These are phyloP conservation scores for Saxicola maurus DNA, from an alignment of 2,797 vertebrate species.

Conservation along the genomic window DNA sequence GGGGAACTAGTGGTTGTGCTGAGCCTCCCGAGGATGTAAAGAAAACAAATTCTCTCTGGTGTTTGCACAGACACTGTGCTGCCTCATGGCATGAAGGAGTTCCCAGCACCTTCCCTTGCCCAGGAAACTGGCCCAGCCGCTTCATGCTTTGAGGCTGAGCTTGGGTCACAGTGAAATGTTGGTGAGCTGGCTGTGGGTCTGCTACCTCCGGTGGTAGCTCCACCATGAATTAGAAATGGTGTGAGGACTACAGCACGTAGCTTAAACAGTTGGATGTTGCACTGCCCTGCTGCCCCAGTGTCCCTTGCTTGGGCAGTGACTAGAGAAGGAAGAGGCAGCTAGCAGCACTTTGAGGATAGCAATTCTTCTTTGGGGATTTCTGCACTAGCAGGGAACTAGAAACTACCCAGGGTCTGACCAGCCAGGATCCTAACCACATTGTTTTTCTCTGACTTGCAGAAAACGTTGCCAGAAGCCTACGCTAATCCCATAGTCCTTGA, in stretches of 20 bases:
- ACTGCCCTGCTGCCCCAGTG: neutral
- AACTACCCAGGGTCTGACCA: neutral
- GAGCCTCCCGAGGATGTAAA: neutral
- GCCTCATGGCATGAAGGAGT: neutral
- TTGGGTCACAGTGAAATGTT: neutral
- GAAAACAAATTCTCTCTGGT: neutral
- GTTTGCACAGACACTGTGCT: neutral
- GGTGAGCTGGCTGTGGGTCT: neutral
- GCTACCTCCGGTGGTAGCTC: neutral
- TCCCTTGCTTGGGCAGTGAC: neutral
- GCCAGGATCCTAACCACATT: neutral
- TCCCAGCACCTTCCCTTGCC: neutral
- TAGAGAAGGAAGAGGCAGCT: neutral
- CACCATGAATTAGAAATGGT: neutral
- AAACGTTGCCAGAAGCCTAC: neutral
- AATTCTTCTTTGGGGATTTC: neutral
- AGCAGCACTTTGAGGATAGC: neutral
- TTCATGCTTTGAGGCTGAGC: neutral
- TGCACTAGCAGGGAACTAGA: neutral
- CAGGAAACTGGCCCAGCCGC: neutral
- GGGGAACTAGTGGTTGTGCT: neutral
- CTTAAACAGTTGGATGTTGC: neutral
- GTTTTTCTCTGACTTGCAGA: conserved; percentile 48
- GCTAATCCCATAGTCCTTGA: neutral
- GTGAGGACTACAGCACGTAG: neutral